Conservation (phyloP, 1,140 invertebrate genomes). For the Steinernema khuongi region DNA sequence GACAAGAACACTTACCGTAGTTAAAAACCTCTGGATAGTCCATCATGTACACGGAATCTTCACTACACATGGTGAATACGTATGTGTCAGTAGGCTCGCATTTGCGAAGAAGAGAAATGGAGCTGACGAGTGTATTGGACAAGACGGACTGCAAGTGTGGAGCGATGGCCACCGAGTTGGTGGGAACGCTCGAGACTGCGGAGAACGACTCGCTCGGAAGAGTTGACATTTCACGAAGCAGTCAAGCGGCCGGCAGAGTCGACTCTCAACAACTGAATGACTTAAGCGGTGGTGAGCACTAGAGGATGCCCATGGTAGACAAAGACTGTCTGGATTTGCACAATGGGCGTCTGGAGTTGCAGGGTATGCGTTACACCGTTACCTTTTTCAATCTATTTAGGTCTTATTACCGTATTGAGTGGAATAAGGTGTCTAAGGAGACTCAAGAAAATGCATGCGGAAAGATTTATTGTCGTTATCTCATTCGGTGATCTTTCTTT, state of each 20-base stretch:
- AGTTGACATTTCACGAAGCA: slow-evolving; percentile 5
- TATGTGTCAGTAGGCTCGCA: background rate
- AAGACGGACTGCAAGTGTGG: background rate
- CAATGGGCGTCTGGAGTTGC: too few relatives aligned
- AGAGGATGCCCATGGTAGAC: too few relatives aligned
- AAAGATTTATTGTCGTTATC: background rate
- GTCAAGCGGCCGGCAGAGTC: background rate
- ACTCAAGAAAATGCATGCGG: background rate
- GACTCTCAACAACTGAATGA: too few relatives aligned
- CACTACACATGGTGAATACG: background rate
- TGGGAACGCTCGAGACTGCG: background rate
- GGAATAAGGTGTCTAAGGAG: too few relatives aligned
- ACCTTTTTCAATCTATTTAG: too few relatives aligned
- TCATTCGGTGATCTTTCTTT: background rate
- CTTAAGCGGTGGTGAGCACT: too few relatives aligned
- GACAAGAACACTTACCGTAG: background rate
- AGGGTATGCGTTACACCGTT: too few relatives aligned
- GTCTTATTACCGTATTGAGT: too few relatives aligned
- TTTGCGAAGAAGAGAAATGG: background rate
- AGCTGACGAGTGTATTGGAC: background rate
- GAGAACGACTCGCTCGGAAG: background rate
- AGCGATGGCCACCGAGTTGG: background rate
- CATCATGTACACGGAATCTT: background rate
- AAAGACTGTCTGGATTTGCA: too few relatives aligned
- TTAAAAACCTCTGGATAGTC: background rate